Evolutionary conservation across 1,140 invertebrate genomes (phyloP), one percentile per base, ranked within the genome.

Genomic region (Drosophila jambulina): DNA sequence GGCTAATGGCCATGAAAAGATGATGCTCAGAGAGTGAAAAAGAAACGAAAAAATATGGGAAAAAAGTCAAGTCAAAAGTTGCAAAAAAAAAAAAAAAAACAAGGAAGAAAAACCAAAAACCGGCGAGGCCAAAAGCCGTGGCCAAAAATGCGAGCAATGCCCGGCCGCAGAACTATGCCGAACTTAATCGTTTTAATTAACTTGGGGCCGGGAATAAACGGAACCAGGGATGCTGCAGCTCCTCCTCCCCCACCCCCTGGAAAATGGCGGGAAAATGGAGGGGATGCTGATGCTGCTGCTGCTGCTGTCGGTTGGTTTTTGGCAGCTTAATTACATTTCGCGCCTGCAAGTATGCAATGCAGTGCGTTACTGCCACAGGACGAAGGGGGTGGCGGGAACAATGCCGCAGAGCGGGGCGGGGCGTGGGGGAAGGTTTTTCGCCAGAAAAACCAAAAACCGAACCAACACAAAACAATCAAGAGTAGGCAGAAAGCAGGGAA

Each of bases 261-360:
- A 25, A 36, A 32, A 45, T 34, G 19, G 23, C 5, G 42, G 25
- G 10, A 49, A 49, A 49, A 45, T 34, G 21, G 9, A n/a, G 36
- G 17, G 51, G 17, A n/a, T 17, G 23, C 43, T 25, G 2, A 32
- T 40, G 51, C 38, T 32, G 53, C 53, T 40, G 29, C 29, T 43
- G 25, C 25, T 36, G 19, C 51, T 34, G 42, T 75, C 79, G 75
- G 67, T 70, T 58, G 69, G 61, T 56, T 78, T 83, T 87, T 87
- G 84, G 85, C 80, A 81, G 81, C 85, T 88, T 88, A 88, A 88
- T 88, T 88, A 88, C 84, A 88, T 90, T 87, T 88, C 81, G 81
- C 80, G 80, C 85, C 80, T 88, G 84, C 68, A 90, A 84, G 78
- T 84, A 84, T 90, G 81, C 81, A 80, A 49, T 70, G 76, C 83